Evolutionary conservation across 2,888 invertebrate genomes (phyloP).

Genomic region (Dioctria linearis): DNA sequence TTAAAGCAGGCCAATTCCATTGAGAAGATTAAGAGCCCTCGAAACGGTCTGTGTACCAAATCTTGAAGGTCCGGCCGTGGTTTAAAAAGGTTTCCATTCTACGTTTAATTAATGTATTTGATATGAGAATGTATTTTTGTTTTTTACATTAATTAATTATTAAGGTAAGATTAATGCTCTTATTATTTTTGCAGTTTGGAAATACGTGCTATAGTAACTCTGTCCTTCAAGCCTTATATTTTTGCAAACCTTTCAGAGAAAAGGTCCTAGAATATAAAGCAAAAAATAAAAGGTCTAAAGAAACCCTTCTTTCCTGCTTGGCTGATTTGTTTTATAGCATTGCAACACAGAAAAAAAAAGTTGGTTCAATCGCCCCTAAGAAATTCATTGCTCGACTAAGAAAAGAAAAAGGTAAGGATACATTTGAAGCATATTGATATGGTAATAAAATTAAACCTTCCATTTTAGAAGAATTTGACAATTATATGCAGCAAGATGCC

Average conservation of each 20-base stretch:
- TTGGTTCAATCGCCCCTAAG: slow-evolving; percentile 99
- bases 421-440: neutral
- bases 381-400: slow-evolving; percentile 98
- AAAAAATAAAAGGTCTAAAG: slow-evolving; percentile 95
- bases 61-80: too few relatives aligned
- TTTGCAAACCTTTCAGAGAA: slow-evolving; percentile 99
- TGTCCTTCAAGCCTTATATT: slow-evolving; percentile 98
- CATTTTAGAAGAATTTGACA: slow-evolving; percentile 95
- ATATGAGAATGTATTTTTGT: neutral
- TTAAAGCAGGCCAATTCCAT: too few relatives aligned
- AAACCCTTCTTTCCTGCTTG: slow-evolving; percentile 96
- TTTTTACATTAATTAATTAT: slow-evolving; percentile 28
- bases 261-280: slow-evolving; percentile 98
- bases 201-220: slow-evolving; percentile 99
- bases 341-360: slow-evolving; percentile 99
- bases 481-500: slow-evolving; percentile 99
- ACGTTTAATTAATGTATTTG: too few relatives aligned
- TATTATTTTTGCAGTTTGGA: slow-evolving; percentile 84
- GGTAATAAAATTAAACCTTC: slow-evolving; percentile 65
- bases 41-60: too few relatives aligned
- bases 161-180: neutral
- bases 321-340: slow-evolving; percentile 99
- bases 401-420: slow-evolving; percentile 91
- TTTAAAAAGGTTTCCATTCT: too few relatives aligned
- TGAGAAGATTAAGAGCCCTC: too few relatives aligned